phyloP scores from a whole-genome alignment of 2,797 vertebrate genomes.

The Vespertilio murinus region DNA sequence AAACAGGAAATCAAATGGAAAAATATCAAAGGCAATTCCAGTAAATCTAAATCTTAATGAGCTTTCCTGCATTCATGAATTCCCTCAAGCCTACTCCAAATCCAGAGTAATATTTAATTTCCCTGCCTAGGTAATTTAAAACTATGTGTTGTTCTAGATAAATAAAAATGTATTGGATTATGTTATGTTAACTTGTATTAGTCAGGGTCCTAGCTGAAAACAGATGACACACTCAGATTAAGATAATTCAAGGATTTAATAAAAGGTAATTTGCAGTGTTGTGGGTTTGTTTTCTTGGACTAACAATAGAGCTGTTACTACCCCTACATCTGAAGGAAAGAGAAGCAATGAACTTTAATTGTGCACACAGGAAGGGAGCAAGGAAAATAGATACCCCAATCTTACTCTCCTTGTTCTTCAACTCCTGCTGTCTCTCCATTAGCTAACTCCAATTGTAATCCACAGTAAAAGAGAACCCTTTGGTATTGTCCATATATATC shows the following conservation, averaged over 20 bases:
- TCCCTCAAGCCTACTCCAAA: background rate
- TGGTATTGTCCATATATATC: background rate
- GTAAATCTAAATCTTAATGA: constrained; percentile 8
- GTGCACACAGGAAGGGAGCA: background rate
- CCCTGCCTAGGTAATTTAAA: background rate
- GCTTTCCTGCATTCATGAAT: background rate
- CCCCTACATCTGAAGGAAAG: background rate
- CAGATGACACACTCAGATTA: background rate
- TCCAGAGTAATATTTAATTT: constrained; percentile 26
- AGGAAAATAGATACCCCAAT: background rate
- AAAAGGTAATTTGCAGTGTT: background rate
- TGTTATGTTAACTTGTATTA: background rate
- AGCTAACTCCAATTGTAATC: background rate
- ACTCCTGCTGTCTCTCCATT: background rate
- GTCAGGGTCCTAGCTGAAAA: background rate
- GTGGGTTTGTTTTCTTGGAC: background rate
- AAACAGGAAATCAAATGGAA: background rate
- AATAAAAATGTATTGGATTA: background rate
- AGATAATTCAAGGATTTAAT: background rate
- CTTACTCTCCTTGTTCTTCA: background rate
- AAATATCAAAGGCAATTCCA: background rate
- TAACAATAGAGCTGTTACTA: background rate
- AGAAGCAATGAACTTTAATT: background rate
- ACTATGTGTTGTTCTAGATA: background rate
- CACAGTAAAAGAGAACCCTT: background rate